These are phyloP conservation scores for Mythimna vitellina DNA, from an alignment of 2,888 invertebrate species.

Conservation along the genomic window DNA sequence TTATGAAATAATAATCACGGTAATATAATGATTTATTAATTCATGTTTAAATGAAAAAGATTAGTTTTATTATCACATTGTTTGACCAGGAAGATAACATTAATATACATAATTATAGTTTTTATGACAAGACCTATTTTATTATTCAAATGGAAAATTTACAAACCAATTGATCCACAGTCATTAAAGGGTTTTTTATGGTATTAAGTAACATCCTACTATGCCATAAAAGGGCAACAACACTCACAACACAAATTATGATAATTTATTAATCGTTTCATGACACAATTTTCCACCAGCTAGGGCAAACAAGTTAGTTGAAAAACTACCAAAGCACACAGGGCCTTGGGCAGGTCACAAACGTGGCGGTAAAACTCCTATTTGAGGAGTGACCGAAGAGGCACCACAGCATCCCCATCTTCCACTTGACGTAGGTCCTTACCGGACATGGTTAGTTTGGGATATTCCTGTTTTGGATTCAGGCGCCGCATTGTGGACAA, in stretches of 20 bases:
- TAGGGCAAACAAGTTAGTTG: neutral
- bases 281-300: neutral
- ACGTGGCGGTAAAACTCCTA: too few species aligned
- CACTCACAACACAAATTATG: neutral
- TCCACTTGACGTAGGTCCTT: too few species aligned
- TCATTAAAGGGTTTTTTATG: neutral
- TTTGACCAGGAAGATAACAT: conserved; percentile 7
- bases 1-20: neutral
- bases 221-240: neutral
- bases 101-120: neutral
- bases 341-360: too few species aligned
- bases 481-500: too few species aligned
- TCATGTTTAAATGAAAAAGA: conserved; percentile 12
- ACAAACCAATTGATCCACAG: too few species aligned
- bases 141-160: neutral
- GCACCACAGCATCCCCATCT: too few species aligned
- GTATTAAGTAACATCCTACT: neutral
- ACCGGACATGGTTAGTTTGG: too few species aligned
- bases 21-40: neutral
- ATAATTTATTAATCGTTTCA: neutral
- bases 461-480: too few species aligned
- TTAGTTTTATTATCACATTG: conserved; percentile 8
- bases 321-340: neutral
- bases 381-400: too few species aligned
- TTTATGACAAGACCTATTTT: conserved; percentile 9